Evolutionary conservation across 2,888 invertebrate species (phyloP).

Genomic region (Fabriciana adippe): DNA sequence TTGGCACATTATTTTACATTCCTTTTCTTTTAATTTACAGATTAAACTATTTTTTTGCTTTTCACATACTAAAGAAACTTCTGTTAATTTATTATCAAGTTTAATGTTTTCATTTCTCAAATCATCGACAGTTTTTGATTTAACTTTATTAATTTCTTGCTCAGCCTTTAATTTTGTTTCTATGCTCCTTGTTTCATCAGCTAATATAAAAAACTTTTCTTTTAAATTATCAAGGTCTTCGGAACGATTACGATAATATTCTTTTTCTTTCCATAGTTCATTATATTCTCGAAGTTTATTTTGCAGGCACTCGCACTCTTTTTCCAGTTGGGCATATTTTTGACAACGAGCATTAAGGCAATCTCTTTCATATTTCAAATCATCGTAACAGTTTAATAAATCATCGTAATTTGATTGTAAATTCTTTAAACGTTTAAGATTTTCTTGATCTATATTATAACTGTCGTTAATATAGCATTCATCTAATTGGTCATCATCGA

Average conservation of each 20-base stretch:
- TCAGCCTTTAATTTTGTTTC: slow-evolving; percentile 70
- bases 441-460: slow-evolving; percentile 61
- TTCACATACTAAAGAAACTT: slow-evolving; percentile 59
- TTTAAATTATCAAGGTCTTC: slow-evolving; percentile 65
- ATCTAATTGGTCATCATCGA: slow-evolving; percentile 47
- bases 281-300: slow-evolving; percentile 64
- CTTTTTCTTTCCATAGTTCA: slow-evolving; percentile 71
- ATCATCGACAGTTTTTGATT: slow-evolving; percentile 59
- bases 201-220: slow-evolving; percentile 65
- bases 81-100: slow-evolving; percentile 64
- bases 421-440: slow-evolving; percentile 63
- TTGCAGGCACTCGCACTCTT: slow-evolving; percentile 59
- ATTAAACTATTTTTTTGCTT: slow-evolving; percentile 74
- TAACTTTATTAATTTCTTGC: slow-evolving; percentile 66
- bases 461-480: slow-evolving; percentile 48
- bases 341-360: slow-evolving; percentile 55
- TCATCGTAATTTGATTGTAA: slow-evolving; percentile 70
- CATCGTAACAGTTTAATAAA: slow-evolving; percentile 65
- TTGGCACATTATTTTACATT: slow-evolving; percentile 80
- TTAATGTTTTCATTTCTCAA: slow-evolving; percentile 60
- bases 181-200: slow-evolving; percentile 66
- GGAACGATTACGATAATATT: slow-evolving; percentile 67
- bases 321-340: slow-evolving; percentile 63
- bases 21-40: slow-evolving; percentile 78
- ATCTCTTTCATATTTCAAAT: slow-evolving; percentile 65